Conservation (phyloP, 2,113 vertebrate genomes). For the Lipophrys pholis region DNA sequence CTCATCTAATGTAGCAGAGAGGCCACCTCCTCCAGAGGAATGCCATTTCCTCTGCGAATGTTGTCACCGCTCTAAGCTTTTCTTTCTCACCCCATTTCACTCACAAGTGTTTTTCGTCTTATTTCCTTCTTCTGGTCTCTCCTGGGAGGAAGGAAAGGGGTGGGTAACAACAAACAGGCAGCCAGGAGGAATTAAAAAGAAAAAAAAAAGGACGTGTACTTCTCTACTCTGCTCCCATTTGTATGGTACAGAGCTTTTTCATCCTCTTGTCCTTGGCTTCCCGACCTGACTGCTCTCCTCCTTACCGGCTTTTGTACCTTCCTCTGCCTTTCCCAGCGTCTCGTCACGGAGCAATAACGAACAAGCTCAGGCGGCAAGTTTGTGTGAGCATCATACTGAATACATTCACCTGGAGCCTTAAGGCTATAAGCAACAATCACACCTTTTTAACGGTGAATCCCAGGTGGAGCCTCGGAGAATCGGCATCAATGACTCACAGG, state of each 20-base stretch:
- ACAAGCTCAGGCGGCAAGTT: background rate
- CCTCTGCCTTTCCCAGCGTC: slow-evolving; percentile 10
- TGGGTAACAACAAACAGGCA: slow-evolving; percentile 27
- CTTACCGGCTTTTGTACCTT: background rate
- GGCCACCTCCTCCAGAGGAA: slow-evolving; percentile 51
- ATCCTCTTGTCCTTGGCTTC: slow-evolving; percentile 35
- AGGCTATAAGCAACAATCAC: slow-evolving; percentile 25
- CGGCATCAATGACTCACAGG: slow-evolving; percentile 43
- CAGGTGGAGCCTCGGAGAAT: slow-evolving; percentile 35
- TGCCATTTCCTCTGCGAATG: slow-evolving; percentile 64
- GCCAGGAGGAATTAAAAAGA: background rate
- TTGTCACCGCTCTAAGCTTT: slow-evolving; percentile 58
- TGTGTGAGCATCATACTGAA: background rate
- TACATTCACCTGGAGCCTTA: slow-evolving; percentile 17
- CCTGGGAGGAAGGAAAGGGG: slow-evolving; percentile 24
- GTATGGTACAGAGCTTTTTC: slow-evolving; percentile 17
- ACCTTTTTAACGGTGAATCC: slow-evolving; percentile 2
- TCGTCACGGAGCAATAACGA: slow-evolving; percentile 20
- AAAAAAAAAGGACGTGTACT: slow-evolving; percentile 22
- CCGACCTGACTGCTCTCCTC: slow-evolving; percentile 36
- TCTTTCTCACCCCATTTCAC: slow-evolving; percentile 72
- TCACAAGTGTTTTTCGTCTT: slow-evolving; percentile 60
- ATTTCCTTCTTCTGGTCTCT: slow-evolving; percentile 29
- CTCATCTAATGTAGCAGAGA: slow-evolving; percentile 58
- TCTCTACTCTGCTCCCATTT: slow-evolving; percentile 10